A percentile compares a stretch with the other conserved stretches of the same genome.
phyloP scores from a whole-genome alignment of 1,140 invertebrate species.

The Hyles euphorbiae region DNA sequence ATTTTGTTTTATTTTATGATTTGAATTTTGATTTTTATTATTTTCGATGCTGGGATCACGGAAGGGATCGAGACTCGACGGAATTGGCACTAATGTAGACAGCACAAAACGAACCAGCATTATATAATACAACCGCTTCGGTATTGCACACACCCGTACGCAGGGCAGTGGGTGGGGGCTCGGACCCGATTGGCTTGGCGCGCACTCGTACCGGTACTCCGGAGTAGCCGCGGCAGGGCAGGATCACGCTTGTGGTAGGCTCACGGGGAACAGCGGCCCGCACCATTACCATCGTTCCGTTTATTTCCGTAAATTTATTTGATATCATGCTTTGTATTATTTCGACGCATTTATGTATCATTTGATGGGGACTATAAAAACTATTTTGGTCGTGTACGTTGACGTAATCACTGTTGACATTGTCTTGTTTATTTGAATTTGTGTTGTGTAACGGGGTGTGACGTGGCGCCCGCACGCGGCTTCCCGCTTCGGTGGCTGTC shows the following conservation, averaged over 20 bases:
- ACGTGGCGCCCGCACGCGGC: constrained; percentile 66
- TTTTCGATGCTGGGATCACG: constrained; percentile 1
- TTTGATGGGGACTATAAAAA: constrained; percentile 57
- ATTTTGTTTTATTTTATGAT: constrained; percentile 2
- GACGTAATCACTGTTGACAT: constrained; percentile 63
- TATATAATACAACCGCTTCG: constrained; percentile 19
- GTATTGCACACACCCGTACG: constrained; percentile 15
- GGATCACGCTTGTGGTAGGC: constrained; percentile 25
- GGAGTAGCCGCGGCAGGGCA: too few species aligned
- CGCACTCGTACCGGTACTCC: background rate
- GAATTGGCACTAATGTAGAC: constrained; percentile 38
- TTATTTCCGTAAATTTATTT: constrained; percentile 42
- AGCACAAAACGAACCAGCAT: constrained; percentile 28
- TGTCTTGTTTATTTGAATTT: constrained; percentile 75
- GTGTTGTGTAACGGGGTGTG: constrained; percentile 66
- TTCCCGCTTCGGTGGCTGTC: constrained; percentile 59
- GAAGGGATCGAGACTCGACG: constrained; percentile 14
- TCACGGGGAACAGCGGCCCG: constrained; percentile 39
- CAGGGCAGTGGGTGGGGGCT: too few species aligned
- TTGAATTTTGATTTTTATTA: constrained; percentile 7
- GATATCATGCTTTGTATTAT: constrained; percentile 60
- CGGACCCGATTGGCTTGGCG: constrained; percentile 4
- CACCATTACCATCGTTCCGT: constrained; percentile 47
- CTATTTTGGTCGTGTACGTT: constrained; percentile 74
- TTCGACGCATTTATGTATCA: constrained; percentile 46